A percentile compares a stretch with the other conserved stretches of the same genome.
phyloP scores from a whole-genome alignment of 2,888 invertebrate species.

The Liodrosophila aerea region DNA sequence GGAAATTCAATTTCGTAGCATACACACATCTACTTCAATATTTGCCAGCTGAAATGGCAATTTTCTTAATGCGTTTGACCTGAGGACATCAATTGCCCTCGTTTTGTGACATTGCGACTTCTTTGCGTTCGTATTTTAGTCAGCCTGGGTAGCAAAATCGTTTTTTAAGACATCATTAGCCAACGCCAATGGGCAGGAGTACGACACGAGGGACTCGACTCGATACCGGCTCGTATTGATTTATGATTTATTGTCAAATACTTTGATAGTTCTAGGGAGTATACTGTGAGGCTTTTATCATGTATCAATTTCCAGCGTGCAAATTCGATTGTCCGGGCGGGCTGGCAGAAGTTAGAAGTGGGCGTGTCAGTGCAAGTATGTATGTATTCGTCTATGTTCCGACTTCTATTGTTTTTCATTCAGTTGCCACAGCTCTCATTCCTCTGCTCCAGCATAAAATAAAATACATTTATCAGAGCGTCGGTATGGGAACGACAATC shows the following conservation, averaged over 20 bases:
- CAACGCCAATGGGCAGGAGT: constrained; percentile 34
- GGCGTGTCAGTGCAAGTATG: constrained; percentile 48
- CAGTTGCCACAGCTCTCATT: too few species aligned
- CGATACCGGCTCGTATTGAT: constrained; percentile 64
- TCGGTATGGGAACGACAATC: constrained; percentile 68
- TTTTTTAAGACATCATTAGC: constrained; percentile 79
- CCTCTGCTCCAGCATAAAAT: background rate
- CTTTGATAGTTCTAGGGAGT: constrained; percentile 57
- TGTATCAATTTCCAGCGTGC: constrained; percentile 68
- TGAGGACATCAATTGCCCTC: constrained; percentile 77
- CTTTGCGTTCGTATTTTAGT: constrained; percentile 7
- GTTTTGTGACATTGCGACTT: constrained; percentile 69
- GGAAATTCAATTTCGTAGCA: constrained; percentile 70
- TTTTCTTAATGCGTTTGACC: constrained; percentile 77
- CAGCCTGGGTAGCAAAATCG: constrained; percentile 55
- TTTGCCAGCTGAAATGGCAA: constrained; percentile 70
- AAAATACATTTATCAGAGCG: background rate
- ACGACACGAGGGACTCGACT: constrained; percentile 38
- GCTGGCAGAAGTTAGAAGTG: too few species aligned
- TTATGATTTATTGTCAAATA: constrained; percentile 79
- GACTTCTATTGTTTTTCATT: constrained; percentile 29
- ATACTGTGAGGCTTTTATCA: constrained; percentile 22
- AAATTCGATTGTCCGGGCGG: constrained; percentile 67
- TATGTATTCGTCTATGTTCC: constrained; percentile 6
- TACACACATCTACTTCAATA: constrained; percentile 26